Evolutionary conservation across 2,888 invertebrate genomes (phyloP), one percentile per base, ranked within the genome.

Genomic region (Lamellibrachia satsuma): DNA sequence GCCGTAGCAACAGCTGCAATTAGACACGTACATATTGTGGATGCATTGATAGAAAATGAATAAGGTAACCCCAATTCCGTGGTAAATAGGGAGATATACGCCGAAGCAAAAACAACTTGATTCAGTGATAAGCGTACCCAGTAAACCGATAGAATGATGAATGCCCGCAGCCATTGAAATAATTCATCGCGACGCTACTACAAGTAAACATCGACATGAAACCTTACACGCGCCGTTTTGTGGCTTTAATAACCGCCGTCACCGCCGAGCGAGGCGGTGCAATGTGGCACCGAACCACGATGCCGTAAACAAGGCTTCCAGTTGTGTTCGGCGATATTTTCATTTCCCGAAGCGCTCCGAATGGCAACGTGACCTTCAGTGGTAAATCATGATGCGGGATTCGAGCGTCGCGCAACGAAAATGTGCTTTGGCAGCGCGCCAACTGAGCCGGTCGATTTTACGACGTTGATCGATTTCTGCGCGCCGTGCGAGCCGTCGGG

Each of bases 341-440:
- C 75, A 75, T 75, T 75, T 75, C 75, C 75, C 75, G 15, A n/a
- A n/a, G 75, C 22, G 75, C 22, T 75, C 75, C 6, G 75, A 15
- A 75, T n/a, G 11, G 75, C 75, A 75, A 75, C n/a, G 75, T 75
- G 75, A 75, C 75, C 75, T 75, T 75, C 75, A 75, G 75, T n/a
- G 3, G 75, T n/a, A 22, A 75, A 75, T 75, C 22, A n/a, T 22
- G 75, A 75, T 15, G 75, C 22, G 4, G 75, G 75, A 75, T 22
- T 75, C 15, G 75, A 75, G 15, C 22, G 22, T 6, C 6, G 75
- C n/a, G 7, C 55, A 9, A n/a, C 75, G 75, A 22, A 22, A n/a
- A 15, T 2, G 22, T 75, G 60, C 22, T 15, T 60, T 75, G 75
- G 75, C 75, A 75, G 75, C 75, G 75, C 3, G 75, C 75, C 75